Base-by-base conservation (phyloP, 2,888 invertebrate species). In the Anoplius nigerrimus region DNA sequence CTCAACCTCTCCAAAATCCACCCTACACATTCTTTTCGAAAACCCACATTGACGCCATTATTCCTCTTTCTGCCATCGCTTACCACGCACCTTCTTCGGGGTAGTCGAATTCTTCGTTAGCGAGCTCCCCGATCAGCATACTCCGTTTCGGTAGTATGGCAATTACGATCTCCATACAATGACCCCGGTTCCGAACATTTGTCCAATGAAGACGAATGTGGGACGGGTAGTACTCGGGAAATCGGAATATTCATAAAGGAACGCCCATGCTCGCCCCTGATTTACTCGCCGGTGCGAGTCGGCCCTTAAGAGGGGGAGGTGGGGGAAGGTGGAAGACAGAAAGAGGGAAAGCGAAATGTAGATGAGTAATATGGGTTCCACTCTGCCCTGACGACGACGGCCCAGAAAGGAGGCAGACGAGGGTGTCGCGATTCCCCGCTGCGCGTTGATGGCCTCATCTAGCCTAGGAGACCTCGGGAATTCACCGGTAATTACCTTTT, bases 341-440 rank as follows among this genome's bases (percentile, higher is more conserved):
- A 61, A 71, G 71, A 72, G 70, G 69, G 77, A 76, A 34, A 79
- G 83, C 83, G 81, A 86, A 83, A 86, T 83, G 84, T 81, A 84
- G 85, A 87, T 88, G 88, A 88, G 85, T 88, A 88, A 88, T 88
- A 87, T 86, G 82, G 83, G 83, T 82, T 82, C 80, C 78, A 72
- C 71, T 74, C 75, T 74, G 75, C 69, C 69, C 75, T 76, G 78
- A 71, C 77, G 72, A 69, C 66, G 66, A 79, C 72, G 75, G 75
- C 71, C 64, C 57, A 66, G 75, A 58, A 72, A 71, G 74, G 72
- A 71, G 75, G 80, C 76, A 82, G 85, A 87, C 85, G 83, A 83
- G 87, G 86, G 86, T 88, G 87, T 88, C 88, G 86, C 87, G 87
- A 83, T 83, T 80, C 83, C 88, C 88, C 74, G 88, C 88, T 87